Base-by-base conservation (phyloP, 2,888 invertebrate species). In the Hedya salicella region DNA sequence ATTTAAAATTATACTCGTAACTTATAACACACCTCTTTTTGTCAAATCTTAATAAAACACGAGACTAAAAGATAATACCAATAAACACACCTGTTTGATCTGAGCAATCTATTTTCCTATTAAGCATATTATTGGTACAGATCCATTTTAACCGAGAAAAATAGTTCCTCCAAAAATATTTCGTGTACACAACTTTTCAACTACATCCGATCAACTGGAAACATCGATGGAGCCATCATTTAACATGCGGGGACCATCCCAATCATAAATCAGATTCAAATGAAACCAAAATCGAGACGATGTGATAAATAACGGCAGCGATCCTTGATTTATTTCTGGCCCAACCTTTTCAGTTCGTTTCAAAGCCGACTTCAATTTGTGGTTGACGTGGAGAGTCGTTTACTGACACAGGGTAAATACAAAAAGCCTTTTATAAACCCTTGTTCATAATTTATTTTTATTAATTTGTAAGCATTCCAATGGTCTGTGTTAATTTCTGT, bases 211-310 rank as follows among this genome's bases (percentile, higher is more conserved):
- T 57, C 25, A 16, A 46, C 17, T 30, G 25, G 16, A 56, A 57
- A 46, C 32, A 21, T 49, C 14, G 49, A 49, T 60, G 49, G n/a
- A 46, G 44, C 57, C n/a, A 46, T 57, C 42, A 30, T 46, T 57
- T 46, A 46, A 57, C 44, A 32, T 57, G 57, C 32, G 30, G 57
- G 16, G 44, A 32, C 59, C 42, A 36, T 50, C 59, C 46, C 59
- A 40, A 48, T 65, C 52, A 66, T 66, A 61, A 66, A 66, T 66
- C 66, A 66, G 53, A 61, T 54, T 61, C 53, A 66, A 61, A 66
- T 66, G 53, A 66, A 66, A 61, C 60, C 53, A 66, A 66, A 66
- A 66, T 54, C 65, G 48, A 66, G 49, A 50, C 61, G 25, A 54
- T 61, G 61, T 61, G 42, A 60, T 66, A 66, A 66, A 61, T 66